Evolutionary conservation across 2,888 invertebrate species (phyloP).

Genomic region (Cephalotes varians): DNA sequence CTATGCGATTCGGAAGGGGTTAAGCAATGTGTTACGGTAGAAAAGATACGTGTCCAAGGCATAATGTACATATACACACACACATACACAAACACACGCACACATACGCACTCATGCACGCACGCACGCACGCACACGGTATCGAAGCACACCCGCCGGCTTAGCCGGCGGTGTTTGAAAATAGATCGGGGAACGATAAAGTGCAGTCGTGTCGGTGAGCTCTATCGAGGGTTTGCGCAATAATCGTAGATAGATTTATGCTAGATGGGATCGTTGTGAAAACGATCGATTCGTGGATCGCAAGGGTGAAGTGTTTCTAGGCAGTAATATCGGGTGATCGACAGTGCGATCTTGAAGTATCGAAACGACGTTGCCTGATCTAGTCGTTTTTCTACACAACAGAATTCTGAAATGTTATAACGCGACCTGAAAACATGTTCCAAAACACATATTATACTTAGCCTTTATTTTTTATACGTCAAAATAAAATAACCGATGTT

Average conservation of each 20-base stretch:
- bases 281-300: slow-evolving; percentile 28
- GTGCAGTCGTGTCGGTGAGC: slow-evolving; percentile 59
- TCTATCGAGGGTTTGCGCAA: slow-evolving; percentile 72
- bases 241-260: slow-evolving; percentile 59
- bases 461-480: background rate
- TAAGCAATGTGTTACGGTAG: slow-evolving; percentile 47
- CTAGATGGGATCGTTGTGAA: slow-evolving; percentile 52
- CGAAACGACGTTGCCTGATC: slow-evolving; percentile 26
- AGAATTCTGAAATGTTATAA: background rate
- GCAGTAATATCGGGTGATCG: slow-evolving; percentile 28
- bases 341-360: background rate
- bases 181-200: slow-evolving; percentile 71
- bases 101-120: background rate
- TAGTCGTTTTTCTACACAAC: slow-evolving; percentile 25
- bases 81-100: background rate
- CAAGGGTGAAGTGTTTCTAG: slow-evolving; percentile 28
- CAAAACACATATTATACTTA: background rate
- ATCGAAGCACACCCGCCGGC: slow-evolving; percentile 61
- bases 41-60: slow-evolving; percentile 34
- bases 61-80: slow-evolving; percentile 13
- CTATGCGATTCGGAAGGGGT: slow-evolving; percentile 26
- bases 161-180: slow-evolving; percentile 66
- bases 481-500: background rate
- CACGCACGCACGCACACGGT: slow-evolving; percentile 25
- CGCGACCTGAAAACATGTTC: background rate